Evolutionary conservation across 1,140 invertebrate genomes (phyloP).

Genomic region (Zaprionus ornatus): DNA sequence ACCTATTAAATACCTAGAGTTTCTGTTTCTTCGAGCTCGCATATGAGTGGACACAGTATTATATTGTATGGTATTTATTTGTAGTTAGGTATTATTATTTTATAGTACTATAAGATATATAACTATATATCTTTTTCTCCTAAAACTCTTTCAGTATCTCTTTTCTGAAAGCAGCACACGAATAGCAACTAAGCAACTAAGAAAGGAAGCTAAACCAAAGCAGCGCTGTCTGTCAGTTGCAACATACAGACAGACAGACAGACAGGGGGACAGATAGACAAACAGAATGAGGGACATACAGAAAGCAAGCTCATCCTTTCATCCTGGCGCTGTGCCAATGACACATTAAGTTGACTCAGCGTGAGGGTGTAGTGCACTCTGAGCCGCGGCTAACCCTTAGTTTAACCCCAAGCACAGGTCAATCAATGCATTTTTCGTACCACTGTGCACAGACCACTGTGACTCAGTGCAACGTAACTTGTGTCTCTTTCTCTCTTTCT

Average conservation of each 20-base stretch:
- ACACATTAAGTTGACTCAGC: constrained; percentile 35
- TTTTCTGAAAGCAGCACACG: neutral
- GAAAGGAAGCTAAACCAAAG: neutral
- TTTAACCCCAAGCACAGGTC: constrained; percentile 26
- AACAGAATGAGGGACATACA: neutral
- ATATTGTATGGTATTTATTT: no score
- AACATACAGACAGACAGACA: neutral
- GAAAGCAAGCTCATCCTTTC: neutral
- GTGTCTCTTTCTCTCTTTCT: neutral
- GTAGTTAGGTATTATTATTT: no score
- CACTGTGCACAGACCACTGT: constrained; percentile 8
- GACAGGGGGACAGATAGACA: neutral
- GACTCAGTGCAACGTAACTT: neutral
- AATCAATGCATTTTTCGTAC: constrained; percentile 34
- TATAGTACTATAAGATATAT: no score
- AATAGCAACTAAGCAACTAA: neutral
- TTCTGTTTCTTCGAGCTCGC: no score
- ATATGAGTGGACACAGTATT: no score
- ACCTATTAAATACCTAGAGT: no score
- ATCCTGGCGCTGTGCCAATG: constrained; percentile 40
- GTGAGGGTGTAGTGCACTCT: constrained; percentile 1
- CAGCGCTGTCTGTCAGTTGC: neutral
- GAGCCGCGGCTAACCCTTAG: constrained; percentile 22
- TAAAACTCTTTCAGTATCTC: no score
- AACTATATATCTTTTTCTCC: no score